Conservation (phyloP, 2,113 vertebrate species). For the Pyxicephalus adspersus region DNA sequence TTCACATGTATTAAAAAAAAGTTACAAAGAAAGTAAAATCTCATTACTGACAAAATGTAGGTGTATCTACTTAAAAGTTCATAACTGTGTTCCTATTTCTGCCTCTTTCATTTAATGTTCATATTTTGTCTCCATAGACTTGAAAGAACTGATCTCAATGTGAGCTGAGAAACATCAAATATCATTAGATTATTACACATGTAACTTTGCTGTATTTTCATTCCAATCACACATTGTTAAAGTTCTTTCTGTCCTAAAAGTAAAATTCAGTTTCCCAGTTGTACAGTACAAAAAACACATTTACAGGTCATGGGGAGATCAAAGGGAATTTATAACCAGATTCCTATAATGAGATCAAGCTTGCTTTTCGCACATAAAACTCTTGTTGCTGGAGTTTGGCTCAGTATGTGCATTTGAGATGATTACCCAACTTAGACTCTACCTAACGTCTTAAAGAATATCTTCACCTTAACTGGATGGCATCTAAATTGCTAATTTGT, state of each 20-base stretch:
- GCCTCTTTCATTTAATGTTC: not conserved
- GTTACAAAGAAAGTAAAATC: no score
- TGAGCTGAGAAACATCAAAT: not conserved
- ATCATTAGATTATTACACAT: constrained; percentile 4
- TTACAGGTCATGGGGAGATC: not conserved
- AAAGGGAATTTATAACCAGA: not conserved
- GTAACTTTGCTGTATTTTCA: not conserved
- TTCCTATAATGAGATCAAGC: not conserved
- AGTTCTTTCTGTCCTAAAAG: not conserved
- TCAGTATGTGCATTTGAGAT: no score
- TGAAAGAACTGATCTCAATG: not conserved
- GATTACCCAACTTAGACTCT: not conserved
- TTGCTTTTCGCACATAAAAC: not conserved
- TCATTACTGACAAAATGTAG: no score
- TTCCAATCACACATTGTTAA: not conserved
- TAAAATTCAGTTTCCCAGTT: not conserved
- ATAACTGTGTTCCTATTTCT: no score
- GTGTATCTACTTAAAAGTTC: no score
- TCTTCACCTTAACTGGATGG: no score
- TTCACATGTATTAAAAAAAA: no score
- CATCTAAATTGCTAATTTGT: no score
- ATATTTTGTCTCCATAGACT: not conserved
- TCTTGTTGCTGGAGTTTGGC: not conserved
- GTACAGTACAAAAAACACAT: not conserved
- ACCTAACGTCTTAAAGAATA: no score